These are phyloP conservation scores for Heliconius cydno DNA, from an alignment of 2,888 invertebrate genomes.

Conservation along the genomic window DNA sequence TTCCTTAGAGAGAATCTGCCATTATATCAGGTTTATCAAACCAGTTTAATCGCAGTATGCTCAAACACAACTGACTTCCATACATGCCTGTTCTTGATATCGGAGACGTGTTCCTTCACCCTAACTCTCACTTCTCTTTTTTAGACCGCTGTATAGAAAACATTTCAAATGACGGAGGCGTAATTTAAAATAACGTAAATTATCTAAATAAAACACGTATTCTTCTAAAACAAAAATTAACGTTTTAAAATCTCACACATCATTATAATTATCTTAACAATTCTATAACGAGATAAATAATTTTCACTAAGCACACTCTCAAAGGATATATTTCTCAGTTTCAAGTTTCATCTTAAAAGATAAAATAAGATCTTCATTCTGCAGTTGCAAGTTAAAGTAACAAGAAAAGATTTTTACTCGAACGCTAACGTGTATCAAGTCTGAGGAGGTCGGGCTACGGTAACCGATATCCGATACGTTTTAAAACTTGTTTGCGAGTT, in stretches of 20 bases:
- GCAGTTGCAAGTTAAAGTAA: slow-evolving; percentile 11
- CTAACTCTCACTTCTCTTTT: too few species aligned
- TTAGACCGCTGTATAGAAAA: too few species aligned
- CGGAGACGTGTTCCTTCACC: too few species aligned
- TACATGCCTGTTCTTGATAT: too few species aligned
- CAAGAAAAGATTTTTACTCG: slow-evolving; percentile 28
- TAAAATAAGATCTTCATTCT: slow-evolving; percentile 22
- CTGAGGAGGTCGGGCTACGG: slow-evolving; percentile 20
- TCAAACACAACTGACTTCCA: too few species aligned
- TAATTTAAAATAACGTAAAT: too few species aligned
- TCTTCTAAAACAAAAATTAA: background rate
- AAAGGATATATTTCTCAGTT: background rate
- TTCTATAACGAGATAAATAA: background rate
- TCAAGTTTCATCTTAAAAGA: background rate
- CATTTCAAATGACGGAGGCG: too few species aligned
- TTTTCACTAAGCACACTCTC: background rate
- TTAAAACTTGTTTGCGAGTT: slow-evolving; percentile 38
- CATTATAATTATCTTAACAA: background rate
- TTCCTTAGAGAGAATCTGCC: too few species aligned
- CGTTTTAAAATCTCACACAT: background rate
- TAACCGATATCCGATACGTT: slow-evolving; percentile 38
- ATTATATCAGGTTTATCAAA: too few species aligned
- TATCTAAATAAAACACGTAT: background rate
- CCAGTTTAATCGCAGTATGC: too few species aligned
- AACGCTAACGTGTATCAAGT: slow-evolving; percentile 29